A percentile compares a stretch with the other conserved stretches of the same genome.
phyloP scores from a whole-genome alignment of 2,113 vertebrate genomes.

The Phylloscopus whistleri region DNA sequence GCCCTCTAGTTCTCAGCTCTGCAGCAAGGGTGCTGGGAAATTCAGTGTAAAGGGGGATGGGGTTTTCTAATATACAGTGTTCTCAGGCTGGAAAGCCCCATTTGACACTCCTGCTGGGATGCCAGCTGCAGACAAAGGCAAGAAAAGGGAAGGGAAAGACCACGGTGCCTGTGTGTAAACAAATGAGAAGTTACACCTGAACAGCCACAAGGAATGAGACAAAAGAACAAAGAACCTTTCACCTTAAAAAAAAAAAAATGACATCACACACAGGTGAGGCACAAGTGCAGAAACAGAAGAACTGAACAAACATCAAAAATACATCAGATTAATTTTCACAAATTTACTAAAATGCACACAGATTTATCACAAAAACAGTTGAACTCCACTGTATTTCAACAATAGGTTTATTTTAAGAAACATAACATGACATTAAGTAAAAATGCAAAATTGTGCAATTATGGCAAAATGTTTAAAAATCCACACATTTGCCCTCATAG shows the following conservation, averaged over 20 bases:
- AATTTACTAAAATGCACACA: neutral
- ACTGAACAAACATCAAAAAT: neutral
- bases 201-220: neutral
- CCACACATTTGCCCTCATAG: conserved; percentile 84
- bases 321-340: neutral
- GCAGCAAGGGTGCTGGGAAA: neutral
- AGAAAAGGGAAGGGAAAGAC: neutral
- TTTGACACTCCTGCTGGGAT: neutral
- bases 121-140: neutral
- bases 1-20: neutral
- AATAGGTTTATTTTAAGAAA: conserved; percentile 83
- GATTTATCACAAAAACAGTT: neutral
- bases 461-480: conserved; percentile 97
- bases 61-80: neutral
- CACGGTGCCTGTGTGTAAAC: neutral
- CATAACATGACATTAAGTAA: conserved; percentile 81
- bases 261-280: neutral
- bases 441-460: conserved; percentile 96
- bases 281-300: neutral
- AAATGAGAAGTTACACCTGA: neutral
- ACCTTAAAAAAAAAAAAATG: neutral
- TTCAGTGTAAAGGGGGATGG: neutral
- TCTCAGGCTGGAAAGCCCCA: neutral
- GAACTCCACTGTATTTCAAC: conserved; percentile 64
- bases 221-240: neutral